These are phyloP conservation scores for Notodonta ziczac DNA, from an alignment of 2,888 invertebrate species.

Conservation along the genomic window DNA sequence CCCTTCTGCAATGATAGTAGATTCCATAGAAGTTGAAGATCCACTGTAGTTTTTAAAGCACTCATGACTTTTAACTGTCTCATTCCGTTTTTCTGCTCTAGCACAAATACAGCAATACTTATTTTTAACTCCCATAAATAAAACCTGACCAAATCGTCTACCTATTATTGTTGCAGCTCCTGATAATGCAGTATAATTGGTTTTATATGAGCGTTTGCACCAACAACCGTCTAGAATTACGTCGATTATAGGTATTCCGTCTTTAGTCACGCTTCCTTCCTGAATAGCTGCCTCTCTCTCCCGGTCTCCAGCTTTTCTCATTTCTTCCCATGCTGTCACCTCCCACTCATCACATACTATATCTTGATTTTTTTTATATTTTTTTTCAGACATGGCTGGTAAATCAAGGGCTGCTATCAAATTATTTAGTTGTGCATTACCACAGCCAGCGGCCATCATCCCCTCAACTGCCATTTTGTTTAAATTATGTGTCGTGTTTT, in stretches of 20 bases:
- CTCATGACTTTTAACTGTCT: background rate
- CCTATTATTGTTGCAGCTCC: constrained; percentile 8
- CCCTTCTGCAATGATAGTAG: constrained; percentile 9
- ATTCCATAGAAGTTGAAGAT: constrained; percentile 11
- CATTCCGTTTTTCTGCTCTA: constrained; percentile 5
- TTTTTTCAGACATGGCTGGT: too few species aligned
- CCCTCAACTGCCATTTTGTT: too few species aligned
- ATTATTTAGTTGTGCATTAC: too few species aligned
- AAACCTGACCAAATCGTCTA: background rate
- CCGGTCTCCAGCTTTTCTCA: too few species aligned
- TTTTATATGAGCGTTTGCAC: constrained; percentile 1
- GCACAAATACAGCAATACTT: constrained; percentile 7
- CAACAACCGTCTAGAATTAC: constrained; percentile 6
- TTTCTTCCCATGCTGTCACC: too few species aligned
- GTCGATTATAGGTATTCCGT: too few species aligned
- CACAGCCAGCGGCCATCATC: too few species aligned
- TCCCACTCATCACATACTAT: too few species aligned
- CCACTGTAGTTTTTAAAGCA: constrained; percentile 12
- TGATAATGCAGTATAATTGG: constrained; percentile 7
- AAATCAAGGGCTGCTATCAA: too few species aligned
- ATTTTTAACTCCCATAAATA: constrained; percentile 3
- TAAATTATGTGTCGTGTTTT: too few species aligned
- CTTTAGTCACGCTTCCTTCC: too few species aligned
- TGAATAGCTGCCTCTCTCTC: background rate
- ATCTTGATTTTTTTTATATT: too few species aligned